Evolutionary conservation across 2,113 vertebrate species (phyloP), one percentile per base, ranked within the genome.

Genomic region (Silurus meridionalis): DNA sequence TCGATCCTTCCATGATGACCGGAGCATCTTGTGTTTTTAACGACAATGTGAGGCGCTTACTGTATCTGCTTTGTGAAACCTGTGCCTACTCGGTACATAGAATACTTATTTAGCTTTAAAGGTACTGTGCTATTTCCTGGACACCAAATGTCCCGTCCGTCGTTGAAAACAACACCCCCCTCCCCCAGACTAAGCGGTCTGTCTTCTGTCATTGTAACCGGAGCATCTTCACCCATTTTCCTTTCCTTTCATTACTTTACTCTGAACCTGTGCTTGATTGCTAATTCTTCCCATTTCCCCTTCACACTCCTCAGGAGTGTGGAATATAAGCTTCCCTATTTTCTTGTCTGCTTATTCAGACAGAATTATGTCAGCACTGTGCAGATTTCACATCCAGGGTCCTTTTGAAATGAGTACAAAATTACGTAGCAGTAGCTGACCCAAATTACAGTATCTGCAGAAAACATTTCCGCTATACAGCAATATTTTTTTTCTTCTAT

Each of bases 131-230:
- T 83, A 10, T n/a, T 55, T 63, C n/a, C 48, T 64, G 60, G 61
- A 48, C 63, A 48, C 63, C 15, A 61, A 48, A 13, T 13, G 60
- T 82, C 21, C 80, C 58, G 37, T 21, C 23, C 63, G 2, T 52
- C 52, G 28, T 37, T 21, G 5, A 19, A 85, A 25, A 77, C 48
- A 37, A 19, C 11, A 28, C 15, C 53, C 25, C 25, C 15, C 74
- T 53, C 72, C n/a, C 28, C 75, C 77, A 80, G 77, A 85, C 84
- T 60, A 48, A 10, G 0, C 46, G n/a, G 25, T 19, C 21, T 28
- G 37, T 78, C 63, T 87, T 82, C 28, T 79, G 87, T 86, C 87
- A 86, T 69, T 46, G 75, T 86, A 86, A 86, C 87, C 80, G 15
- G 55, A 81, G 61, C 80, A 63, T 61, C 72, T 78, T 88, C 83